Conservation (phyloP, 2,888 invertebrate species). For the Neoitamus cyanurus region DNA sequence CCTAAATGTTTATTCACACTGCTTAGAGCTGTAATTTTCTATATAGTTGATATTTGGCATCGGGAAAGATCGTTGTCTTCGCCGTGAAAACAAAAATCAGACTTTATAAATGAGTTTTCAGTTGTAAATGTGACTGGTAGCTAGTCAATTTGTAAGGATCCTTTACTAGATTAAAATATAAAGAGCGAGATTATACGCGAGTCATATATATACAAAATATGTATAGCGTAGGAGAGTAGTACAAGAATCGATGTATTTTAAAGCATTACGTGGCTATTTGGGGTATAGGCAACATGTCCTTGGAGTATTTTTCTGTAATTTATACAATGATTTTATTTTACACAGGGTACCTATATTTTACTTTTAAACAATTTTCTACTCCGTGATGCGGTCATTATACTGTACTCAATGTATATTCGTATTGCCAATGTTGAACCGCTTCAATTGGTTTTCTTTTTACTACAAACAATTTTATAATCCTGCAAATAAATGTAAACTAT, state of each 20-base stretch:
- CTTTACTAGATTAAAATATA: neutral
- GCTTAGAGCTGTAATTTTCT: slow-evolving; percentile 31
- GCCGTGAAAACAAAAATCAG: neutral
- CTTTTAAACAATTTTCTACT: slow-evolving; percentile 14
- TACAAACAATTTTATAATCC: slow-evolving; percentile 1
- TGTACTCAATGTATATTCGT: slow-evolving; percentile 3
- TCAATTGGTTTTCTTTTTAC: slow-evolving; percentile 16
- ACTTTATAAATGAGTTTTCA: neutral
- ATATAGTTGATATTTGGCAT: slow-evolving; percentile 7
- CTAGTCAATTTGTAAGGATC: slow-evolving; percentile 25
- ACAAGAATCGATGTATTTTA: neutral
- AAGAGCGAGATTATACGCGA: neutral
- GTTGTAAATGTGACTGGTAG: slow-evolving; percentile 38
- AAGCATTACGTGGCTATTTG: slow-evolving; percentile 7
- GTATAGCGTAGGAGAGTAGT: neutral
- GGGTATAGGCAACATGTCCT: neutral
- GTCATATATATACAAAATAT: neutral
- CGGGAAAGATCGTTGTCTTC: neutral
- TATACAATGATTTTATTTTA: neutral
- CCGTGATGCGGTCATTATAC: slow-evolving; percentile 19
- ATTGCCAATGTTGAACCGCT: slow-evolving; percentile 27
- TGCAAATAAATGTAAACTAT: slow-evolving; percentile 9
- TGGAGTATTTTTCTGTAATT: slow-evolving; percentile 7
- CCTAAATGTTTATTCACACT: slow-evolving; percentile 35
- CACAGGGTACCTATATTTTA: slow-evolving; percentile 31